Percentiles rank a stretch among this genome's conserved stretches.
These are phyloP conservation scores for Prochilodus magdalenae DNA, from an alignment of 2,113 vertebrate genomes.

Conservation along the genomic window DNA sequence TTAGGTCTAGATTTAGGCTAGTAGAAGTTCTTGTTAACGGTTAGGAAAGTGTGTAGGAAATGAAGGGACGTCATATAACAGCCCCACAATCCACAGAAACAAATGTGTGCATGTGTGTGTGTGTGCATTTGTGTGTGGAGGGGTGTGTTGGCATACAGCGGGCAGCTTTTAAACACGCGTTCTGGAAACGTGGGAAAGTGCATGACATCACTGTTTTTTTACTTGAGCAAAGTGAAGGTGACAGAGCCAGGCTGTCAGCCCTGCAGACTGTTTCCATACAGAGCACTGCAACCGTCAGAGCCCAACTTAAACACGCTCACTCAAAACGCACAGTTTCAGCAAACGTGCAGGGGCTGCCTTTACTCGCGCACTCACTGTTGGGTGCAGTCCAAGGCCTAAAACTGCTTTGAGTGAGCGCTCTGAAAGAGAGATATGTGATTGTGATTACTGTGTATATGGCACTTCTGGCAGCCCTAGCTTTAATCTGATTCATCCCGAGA, in stretches of 20 bases:
- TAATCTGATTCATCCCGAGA: background rate
- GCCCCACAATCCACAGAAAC: too few species aligned
- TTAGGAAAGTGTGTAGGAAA: too few species aligned
- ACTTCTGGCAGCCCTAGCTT: background rate
- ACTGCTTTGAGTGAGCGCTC: constrained; percentile 6
- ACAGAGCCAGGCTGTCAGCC: constrained; percentile 5
- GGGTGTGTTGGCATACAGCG: constrained; percentile 30
- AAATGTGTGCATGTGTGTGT: constrained; percentile 17
- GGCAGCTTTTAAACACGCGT: constrained; percentile 41
- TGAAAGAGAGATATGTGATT: constrained; percentile 3
- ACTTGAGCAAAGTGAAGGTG: constrained; percentile 37
- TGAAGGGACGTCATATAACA: too few species aligned
- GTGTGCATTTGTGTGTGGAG: constrained; percentile 15
- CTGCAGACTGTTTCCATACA: constrained; percentile 31
- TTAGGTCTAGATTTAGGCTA: too few species aligned
- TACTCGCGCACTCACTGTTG: constrained; percentile 18
- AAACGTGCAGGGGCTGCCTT: constrained; percentile 1
- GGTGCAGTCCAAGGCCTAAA: background rate
- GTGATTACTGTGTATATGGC: background rate
- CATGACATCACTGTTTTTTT: constrained; percentile 65
- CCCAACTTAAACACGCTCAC: constrained; percentile 1
- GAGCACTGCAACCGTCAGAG: constrained; percentile 24
- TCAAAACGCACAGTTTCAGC: background rate
- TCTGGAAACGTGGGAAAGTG: constrained; percentile 30
- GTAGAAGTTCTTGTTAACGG: too few species aligned